Percentiles rank a stretch among this genome's conserved stretches.
Evolutionary conservation across 2,797 vertebrate genomes (phyloP).

Genomic region (Eremophila alpestris): DNA sequence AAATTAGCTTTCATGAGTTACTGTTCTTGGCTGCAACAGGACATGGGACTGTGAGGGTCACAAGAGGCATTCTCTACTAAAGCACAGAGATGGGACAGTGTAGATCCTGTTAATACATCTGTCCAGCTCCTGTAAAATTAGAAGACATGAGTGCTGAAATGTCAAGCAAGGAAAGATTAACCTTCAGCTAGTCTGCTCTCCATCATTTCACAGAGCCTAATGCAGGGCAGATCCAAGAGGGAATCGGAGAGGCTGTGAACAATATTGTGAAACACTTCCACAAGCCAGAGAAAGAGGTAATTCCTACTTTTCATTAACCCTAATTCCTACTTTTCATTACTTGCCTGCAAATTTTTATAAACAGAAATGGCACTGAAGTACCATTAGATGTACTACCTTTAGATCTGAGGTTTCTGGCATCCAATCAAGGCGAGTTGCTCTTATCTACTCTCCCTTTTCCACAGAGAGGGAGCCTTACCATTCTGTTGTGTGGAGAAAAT

Average conservation of each 20-base stretch:
- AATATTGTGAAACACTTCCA: conserved; percentile 98
- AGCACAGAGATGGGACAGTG: neutral
- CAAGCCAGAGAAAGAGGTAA: conserved; percentile 97
- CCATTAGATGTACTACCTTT: neutral
- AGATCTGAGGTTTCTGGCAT: neutral
- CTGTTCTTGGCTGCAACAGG: neutral
- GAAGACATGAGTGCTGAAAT: neutral
- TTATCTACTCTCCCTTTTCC: neutral
- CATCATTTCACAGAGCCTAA: conserved; percentile 83
- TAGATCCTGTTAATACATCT: neutral
- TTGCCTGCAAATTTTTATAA: neutral
- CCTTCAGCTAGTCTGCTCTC: neutral
- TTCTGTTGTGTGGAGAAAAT: conserved; percentile 91
- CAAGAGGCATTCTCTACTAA: neutral
- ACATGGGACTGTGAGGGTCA: neutral
- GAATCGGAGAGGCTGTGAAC: conserved; percentile 94
- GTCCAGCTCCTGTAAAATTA: neutral
- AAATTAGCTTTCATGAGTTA: neutral
- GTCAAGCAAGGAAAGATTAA: neutral
- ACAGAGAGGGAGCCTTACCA: conserved; percentile 92
- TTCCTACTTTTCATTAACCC: neutral
- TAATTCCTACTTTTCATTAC: conserved; percentile 48
- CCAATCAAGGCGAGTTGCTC: neutral
- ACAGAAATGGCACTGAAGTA: neutral
- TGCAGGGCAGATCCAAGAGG: conserved; percentile 92